Conservation (phyloP, 2,797 vertebrate genomes). For the Pyrrhura leucotis region DNA sequence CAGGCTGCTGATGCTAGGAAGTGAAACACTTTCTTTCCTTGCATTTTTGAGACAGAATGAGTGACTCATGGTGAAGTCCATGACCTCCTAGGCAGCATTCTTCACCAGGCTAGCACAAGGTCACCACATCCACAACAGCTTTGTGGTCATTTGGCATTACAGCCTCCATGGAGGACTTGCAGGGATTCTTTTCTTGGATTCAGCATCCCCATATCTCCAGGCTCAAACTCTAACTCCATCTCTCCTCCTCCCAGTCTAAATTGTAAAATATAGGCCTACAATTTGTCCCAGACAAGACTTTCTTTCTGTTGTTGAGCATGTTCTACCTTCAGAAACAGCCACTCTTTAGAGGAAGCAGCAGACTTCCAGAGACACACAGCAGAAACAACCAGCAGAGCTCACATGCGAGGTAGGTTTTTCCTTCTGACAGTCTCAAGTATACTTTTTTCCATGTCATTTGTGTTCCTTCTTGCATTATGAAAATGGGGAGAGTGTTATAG, state of each 20-base stretch:
- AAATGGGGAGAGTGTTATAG: fast-evolving
- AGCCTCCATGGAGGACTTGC: not conserved
- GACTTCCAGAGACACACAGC: not conserved
- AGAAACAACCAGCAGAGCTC: not conserved
- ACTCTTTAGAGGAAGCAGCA: not conserved
- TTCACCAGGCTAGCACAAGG: not conserved
- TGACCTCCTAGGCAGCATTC: not conserved
- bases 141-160: not conserved
- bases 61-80: not conserved
- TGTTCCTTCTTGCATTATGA: not conserved
- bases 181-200: not conserved
- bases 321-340: not conserved
- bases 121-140: not conserved
- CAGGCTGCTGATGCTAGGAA: not conserved
- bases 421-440: not conserved
- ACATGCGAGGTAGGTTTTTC: not conserved
- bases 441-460: not conserved
- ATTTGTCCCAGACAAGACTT: not conserved
- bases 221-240: not conserved
- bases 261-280: not conserved
- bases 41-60: not conserved
- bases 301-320: not conserved
- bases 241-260: not conserved
- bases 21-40: not conserved
- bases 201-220: not conserved